These are phyloP conservation scores for Xylota segnis DNA, from an alignment of 2,888 invertebrate genomes.

Conservation along the genomic window DNA sequence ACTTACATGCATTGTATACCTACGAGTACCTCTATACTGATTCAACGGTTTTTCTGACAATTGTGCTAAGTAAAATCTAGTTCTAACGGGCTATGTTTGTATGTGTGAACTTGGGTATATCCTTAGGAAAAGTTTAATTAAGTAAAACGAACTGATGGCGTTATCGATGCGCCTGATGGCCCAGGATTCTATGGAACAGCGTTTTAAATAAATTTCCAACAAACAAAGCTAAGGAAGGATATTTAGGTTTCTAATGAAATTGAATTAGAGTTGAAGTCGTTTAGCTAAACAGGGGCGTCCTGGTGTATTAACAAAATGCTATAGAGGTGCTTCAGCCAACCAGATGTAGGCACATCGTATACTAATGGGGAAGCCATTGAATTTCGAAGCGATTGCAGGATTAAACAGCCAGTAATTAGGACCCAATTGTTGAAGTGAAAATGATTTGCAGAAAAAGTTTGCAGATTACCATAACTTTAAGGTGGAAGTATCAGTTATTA, in stretches of 20 bases:
- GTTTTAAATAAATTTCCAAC: conserved; percentile 5
- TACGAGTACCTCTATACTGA: not conserved
- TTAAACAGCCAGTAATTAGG: not conserved
- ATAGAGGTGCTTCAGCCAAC: not conserved
- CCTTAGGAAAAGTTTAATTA: conserved; percentile 27
- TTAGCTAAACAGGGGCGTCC: not conserved
- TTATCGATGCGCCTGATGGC: conserved; percentile 11
- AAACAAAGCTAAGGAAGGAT: not conserved
- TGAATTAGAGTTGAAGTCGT: conserved; percentile 11
- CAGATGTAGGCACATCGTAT: not conserved
- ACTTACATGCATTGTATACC: not conserved
- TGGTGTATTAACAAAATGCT: not conserved
- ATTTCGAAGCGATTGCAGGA: not conserved
- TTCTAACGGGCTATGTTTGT: conserved; percentile 2
- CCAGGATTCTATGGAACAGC: too few relatives aligned
- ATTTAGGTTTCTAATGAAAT: conserved; percentile 10
- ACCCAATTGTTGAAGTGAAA: not conserved
- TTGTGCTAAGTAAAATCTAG: conserved; percentile 13
- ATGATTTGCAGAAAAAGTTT: not conserved
- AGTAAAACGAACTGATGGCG: conserved; percentile 16
- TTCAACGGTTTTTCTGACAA: not conserved
- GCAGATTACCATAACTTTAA: not conserved
- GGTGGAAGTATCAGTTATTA: not conserved
- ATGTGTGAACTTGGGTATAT: too few relatives aligned
- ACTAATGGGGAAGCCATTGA: not conserved